Conservation (phyloP, 2,888 invertebrate species). For the Athripsodes cinereus region DNA sequence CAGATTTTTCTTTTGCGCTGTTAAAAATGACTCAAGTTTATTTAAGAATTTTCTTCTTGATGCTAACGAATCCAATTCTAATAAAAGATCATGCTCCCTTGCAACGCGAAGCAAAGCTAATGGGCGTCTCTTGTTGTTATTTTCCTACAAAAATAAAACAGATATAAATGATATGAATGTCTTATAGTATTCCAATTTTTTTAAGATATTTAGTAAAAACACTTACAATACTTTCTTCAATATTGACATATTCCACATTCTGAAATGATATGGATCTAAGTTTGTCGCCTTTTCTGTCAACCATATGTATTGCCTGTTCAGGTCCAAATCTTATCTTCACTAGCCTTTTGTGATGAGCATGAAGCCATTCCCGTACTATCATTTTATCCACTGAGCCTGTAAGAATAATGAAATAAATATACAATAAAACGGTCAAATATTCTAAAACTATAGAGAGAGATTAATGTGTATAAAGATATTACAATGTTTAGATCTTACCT, state of each 20-base stretch:
- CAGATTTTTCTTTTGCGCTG: conserved; percentile 76
- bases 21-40: conserved; percentile 79
- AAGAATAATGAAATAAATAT: neutral
- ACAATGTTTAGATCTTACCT: too few species aligned
- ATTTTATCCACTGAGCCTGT: conserved; percentile 81
- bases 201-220: neutral
- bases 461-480: too few species aligned
- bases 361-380: conserved; percentile 91
- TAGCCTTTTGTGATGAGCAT: conserved; percentile 82
- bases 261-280: conserved; percentile 75
- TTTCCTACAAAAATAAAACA: conserved; percentile 41
- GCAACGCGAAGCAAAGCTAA: conserved; percentile 76
- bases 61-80: conserved; percentile 80
- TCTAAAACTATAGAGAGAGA: too few species aligned
- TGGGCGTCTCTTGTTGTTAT: conserved; percentile 68
- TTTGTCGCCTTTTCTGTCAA: conserved; percentile 88
- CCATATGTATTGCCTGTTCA: conserved; percentile 77
- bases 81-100: conserved; percentile 86
- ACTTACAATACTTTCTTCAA: conserved; percentile 80
- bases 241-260: conserved; percentile 69
- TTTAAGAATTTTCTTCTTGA: conserved; percentile 79
- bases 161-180: neutral
- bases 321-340: conserved; percentile 89
- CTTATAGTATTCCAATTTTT: neutral
- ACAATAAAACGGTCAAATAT: too few species aligned